Conservation (phyloP, 2,113 vertebrate species). For the Osmerus mordax region DNA sequence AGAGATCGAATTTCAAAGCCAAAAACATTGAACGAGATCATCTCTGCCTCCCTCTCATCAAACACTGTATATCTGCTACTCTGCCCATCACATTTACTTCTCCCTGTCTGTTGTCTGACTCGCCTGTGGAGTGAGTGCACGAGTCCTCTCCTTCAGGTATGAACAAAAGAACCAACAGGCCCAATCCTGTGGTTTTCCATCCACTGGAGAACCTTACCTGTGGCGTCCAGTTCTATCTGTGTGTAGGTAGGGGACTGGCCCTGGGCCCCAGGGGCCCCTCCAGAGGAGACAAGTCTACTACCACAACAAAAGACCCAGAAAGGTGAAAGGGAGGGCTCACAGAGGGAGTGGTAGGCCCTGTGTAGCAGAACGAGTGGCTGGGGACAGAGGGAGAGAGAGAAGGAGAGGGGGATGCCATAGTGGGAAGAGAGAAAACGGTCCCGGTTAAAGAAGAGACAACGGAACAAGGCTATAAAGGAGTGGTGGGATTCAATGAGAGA, state of each 20-base stretch:
- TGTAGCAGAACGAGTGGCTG: conserved; percentile 37
- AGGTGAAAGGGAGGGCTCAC: conserved; percentile 30
- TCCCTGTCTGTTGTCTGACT: conserved; percentile 20
- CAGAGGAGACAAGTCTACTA: conserved; percentile 6
- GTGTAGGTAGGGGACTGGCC: conserved; percentile 48
- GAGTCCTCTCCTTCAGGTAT: conserved; percentile 47
- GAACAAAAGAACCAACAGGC: conserved; percentile 59
- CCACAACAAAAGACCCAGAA: conserved; percentile 49
- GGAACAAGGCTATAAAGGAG: background rate
- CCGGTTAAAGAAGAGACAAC: background rate
- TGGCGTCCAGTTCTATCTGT: conserved; percentile 63
- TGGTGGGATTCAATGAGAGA: conserved; percentile 5
- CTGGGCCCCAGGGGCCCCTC: conserved; percentile 27
- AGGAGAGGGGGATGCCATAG: conserved; percentile 2
- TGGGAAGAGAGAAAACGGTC: background rate
- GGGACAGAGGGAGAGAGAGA: conserved; percentile 27
- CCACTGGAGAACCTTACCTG: conserved; percentile 38
- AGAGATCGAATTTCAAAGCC: conserved; percentile 70
- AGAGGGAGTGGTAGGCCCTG: conserved; percentile 36
- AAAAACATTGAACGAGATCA: conserved; percentile 64
- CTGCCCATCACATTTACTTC: conserved; percentile 41
- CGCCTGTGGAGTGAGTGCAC: conserved; percentile 45
- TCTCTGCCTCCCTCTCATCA: conserved; percentile 58
- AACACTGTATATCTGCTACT: background rate
- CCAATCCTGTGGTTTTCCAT: conserved; percentile 40